Base-by-base conservation (phyloP, 2,113 vertebrate species). In the Origma solitaria region DNA sequence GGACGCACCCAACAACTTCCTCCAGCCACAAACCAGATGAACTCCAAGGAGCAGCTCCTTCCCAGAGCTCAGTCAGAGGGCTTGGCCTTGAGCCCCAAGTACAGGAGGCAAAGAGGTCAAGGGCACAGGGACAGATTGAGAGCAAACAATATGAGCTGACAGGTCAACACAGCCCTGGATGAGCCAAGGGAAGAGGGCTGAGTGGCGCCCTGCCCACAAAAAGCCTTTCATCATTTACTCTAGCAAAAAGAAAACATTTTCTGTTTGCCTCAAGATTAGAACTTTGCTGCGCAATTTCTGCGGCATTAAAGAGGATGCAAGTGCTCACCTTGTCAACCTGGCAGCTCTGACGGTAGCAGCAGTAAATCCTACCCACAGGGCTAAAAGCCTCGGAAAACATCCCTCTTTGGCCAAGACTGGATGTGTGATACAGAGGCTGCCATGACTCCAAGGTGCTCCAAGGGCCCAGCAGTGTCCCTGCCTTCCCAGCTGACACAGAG, bases 141-240 rank as follows among this genome's bases (percentile, higher is more conserved):
- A 76, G 18, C 49, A 49, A 88, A n/a, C 42, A 25, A 12, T 0
- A 0, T 10, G 2, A 33, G 15, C n/a, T 21, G 54, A 65, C 0
- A 23, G 9, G 49, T 88, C 30, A 86, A 69, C 15, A 17, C 0
- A 7, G 31, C 4, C 0, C 6, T 4, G 24, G 65, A 57, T 1
- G 10, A 75, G 58, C 53, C 1, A 8, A 68, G 18, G 58, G 40
- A 56, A 82, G 40, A 72, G 23, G 5, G 28, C 13, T 4, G 21
- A 60, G 35, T 76, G 71, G 56, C 31, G 25, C 75, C 11, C 35
- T 21, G 33, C 17, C 15, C 56, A 35, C 50, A 72, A 45, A 45
- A 50, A 61, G 5, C 6, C 15, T 9, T 64, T 19, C 13, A 9
- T 24, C 17, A 5, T 33, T 91, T 28, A 49, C 23, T 35, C 10